Conservation (phyloP, 2,113 vertebrate species). For the Ondatra zibethicus region DNA sequence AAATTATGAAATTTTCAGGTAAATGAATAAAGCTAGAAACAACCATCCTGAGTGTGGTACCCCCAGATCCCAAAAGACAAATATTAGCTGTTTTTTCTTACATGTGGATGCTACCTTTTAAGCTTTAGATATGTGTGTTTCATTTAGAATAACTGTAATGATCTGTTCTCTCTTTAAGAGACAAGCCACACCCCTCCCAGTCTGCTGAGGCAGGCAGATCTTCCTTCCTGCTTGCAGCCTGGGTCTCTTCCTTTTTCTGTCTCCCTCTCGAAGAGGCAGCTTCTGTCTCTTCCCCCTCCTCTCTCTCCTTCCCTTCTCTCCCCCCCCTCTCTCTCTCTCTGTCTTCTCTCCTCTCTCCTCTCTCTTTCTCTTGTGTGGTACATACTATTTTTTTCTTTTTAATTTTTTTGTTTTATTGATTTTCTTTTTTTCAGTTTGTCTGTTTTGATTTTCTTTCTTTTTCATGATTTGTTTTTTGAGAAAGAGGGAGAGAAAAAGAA, state of each 20-base stretch:
- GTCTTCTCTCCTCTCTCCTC: too few species aligned
- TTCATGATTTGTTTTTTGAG: neutral
- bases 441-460: neutral
- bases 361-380: neutral
- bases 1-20: neutral
- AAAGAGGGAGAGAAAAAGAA: neutral
- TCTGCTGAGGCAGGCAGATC: too few species aligned
- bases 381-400: neutral
- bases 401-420: neutral
- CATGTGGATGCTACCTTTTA: neutral
- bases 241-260: too few species aligned
- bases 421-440: neutral
- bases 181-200: too few species aligned
- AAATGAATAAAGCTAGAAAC: neutral
- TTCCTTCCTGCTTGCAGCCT: too few species aligned
- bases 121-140: neutral
- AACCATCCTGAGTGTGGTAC: neutral
- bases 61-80: neutral
- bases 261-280: too few species aligned
- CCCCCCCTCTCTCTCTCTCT: too few species aligned
- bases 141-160: neutral
- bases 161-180: too few species aligned
- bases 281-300: too few species aligned
- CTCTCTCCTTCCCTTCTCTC: too few species aligned
- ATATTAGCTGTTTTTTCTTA: neutral